Evolutionary conservation across 2,888 invertebrate species (phyloP).

Genomic region (Sarcophaga rosellei): DNA sequence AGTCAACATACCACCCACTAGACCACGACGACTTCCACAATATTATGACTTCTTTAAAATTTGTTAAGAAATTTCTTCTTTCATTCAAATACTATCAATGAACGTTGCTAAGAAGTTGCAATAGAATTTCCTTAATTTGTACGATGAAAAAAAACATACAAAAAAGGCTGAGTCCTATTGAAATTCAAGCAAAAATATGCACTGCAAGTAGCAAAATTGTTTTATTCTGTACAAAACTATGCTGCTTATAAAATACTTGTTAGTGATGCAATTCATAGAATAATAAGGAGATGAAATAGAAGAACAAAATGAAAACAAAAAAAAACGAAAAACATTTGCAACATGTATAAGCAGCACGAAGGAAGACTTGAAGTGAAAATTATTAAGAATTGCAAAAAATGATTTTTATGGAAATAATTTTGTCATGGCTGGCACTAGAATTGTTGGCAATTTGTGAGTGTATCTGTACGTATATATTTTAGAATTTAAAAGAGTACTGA

Average conservation of each 20-base stretch:
- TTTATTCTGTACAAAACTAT: slow-evolving; percentile 15
- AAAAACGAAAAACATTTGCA: slow-evolving; percentile 3
- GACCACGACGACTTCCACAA: neutral
- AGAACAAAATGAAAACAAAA: neutral
- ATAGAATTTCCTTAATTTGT: neutral
- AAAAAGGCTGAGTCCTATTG: neutral
- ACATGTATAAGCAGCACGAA: slow-evolving; percentile 31
- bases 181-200: neutral
- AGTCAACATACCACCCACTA: no score
- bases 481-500: neutral
- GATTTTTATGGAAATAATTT: slow-evolving; percentile 8
- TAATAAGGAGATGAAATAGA: neutral
- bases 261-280: slow-evolving; percentile 5
- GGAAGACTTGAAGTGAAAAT: slow-evolving; percentile 48
- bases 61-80: neutral
- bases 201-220: neutral
- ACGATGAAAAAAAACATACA: neutral
- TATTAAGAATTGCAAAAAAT: slow-evolving; percentile 45
- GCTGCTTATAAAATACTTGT: slow-evolving; percentile 22
- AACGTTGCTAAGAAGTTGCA: neutral
- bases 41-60: neutral
- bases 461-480: slow-evolving; percentile 11
- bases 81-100: neutral
- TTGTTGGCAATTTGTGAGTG: neutral
- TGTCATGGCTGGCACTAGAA: neutral